Base-by-base conservation (phyloP, 2,797 vertebrate species). In the Allochrocebus solatus region DNA sequence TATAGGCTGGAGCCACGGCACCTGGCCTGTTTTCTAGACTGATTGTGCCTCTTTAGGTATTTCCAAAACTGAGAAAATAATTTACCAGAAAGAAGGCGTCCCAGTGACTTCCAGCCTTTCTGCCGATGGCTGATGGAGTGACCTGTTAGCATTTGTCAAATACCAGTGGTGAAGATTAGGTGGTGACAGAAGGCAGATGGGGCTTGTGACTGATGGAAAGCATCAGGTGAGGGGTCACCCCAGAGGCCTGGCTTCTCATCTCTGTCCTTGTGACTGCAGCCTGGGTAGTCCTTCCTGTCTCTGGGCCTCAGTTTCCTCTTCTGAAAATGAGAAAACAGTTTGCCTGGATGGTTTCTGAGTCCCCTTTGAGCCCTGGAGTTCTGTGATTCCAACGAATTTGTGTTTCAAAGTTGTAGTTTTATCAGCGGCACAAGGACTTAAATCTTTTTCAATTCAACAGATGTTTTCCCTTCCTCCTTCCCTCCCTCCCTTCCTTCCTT, bases 301-400 rank as follows among this genome's bases (percentile, higher is more conserved):
- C 59, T 46, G 72, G 36, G 33, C 43, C 91, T 97, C 53, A 19
- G 59, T 95, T 89, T 95, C 75, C 61, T 79, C 53, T 94, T 81
- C 64, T 50, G 13, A 64, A 78, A 50, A 79, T 36, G n/a, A 92
- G 83, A 67, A 33, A 67, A n/a, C 55, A 86, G 33, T 8, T 21
- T 28, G n/a, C 1, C 59, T 57, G 55, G 41, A 78, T 76, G 46
- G 26, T 90, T 89, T 81, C 92, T 64, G 67, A 95, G 30, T 5
- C 22, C 61, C 1, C 4, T 95, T 41, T 64, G 67, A 87, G 41
- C 46, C 33, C 53, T 4, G 5, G 53, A 64, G 26, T 74, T 91
- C n/a, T 82, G 53, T 57, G 36, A 80, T 78, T 90, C 33, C 72
- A 74, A 95, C 0, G 10, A 50, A 50, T 48, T 36, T 59, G n/a